Percentiles rank a stretch among this genome's conserved stretches.
Conservation (phyloP, 2,113 vertebrate species). For the Scolopax mira region DNA sequence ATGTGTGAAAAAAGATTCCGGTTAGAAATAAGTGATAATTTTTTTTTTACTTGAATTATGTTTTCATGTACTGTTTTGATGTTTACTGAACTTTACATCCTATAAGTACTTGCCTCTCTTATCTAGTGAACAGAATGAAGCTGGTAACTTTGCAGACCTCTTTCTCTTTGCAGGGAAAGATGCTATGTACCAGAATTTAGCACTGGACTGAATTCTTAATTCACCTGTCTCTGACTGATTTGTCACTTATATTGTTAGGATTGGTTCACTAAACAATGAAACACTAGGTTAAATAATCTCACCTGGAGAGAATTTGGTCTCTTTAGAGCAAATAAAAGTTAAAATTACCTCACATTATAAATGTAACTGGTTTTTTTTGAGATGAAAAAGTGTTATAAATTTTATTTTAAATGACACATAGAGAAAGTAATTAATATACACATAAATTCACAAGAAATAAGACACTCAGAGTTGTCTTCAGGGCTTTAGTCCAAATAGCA, state of each 20-base stretch:
- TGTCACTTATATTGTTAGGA: background rate
- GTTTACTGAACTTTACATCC: background rate
- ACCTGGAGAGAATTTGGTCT: background rate
- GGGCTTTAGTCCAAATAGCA: background rate
- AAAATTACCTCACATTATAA: background rate
- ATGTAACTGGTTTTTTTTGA: background rate
- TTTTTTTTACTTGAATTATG: background rate
- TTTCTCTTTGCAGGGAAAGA: background rate
- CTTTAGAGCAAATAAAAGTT: background rate
- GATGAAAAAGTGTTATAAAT: background rate
- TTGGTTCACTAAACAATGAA: background rate
- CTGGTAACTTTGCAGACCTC: background rate
- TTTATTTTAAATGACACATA: background rate
- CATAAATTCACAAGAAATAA: background rate
- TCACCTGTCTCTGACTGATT: background rate
- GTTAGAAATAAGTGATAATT: background rate
- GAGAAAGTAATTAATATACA: background rate
- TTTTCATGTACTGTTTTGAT: background rate
- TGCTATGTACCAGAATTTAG: background rate
- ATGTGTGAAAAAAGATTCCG: background rate
- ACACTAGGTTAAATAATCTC: background rate
- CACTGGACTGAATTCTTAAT: background rate
- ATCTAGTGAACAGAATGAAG: background rate
- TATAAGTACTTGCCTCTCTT: background rate
- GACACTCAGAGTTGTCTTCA: background rate